Evolutionary conservation across 1,140 invertebrate species (phyloP).

Genomic region (Bombus balteatus): DNA sequence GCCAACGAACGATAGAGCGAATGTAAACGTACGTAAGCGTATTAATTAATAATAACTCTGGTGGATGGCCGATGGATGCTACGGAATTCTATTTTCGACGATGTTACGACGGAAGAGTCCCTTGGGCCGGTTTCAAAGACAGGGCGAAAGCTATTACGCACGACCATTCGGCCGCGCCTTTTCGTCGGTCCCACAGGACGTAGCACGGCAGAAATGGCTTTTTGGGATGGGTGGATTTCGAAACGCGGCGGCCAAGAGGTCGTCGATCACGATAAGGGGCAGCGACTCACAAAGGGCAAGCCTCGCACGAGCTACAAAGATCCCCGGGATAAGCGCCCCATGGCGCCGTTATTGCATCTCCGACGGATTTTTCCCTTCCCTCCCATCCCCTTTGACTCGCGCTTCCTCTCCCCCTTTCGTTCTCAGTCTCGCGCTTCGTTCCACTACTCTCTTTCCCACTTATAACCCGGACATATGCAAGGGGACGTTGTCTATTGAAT

Average conservation of each 20-base stretch:
- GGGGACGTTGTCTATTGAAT: constrained; percentile 64
- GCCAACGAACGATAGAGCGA: neutral
- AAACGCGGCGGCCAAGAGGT: constrained; percentile 61
- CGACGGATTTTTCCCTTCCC: constrained; percentile 35
- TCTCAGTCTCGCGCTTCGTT: neutral
- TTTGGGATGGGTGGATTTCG: constrained; percentile 52
- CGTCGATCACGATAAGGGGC: constrained; percentile 72
- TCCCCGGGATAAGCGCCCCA: constrained; percentile 66
- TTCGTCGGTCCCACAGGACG: constrained; percentile 45
- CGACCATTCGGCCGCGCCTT: constrained; percentile 56
- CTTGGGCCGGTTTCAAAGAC: constrained; percentile 47
- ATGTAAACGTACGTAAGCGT: neutral
- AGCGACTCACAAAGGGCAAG: constrained; percentile 61
- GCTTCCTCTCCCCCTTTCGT: constrained; percentile 9
- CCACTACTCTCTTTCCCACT: constrained; percentile 12
- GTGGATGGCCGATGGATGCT: neutral
- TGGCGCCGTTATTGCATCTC: constrained; percentile 68
- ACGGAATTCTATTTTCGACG: constrained; percentile 37
- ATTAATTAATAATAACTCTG: constrained; percentile 13
- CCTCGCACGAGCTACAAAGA: constrained; percentile 62
- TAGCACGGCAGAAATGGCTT: constrained; percentile 54
- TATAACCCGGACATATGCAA: constrained; percentile 57
- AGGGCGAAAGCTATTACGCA: constrained; percentile 42
- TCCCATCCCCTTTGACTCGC: constrained; percentile 5
- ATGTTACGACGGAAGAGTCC: constrained; percentile 10